Base-by-base conservation (phyloP, 2,888 invertebrate species). In the Ecliptopera silaceata region DNA sequence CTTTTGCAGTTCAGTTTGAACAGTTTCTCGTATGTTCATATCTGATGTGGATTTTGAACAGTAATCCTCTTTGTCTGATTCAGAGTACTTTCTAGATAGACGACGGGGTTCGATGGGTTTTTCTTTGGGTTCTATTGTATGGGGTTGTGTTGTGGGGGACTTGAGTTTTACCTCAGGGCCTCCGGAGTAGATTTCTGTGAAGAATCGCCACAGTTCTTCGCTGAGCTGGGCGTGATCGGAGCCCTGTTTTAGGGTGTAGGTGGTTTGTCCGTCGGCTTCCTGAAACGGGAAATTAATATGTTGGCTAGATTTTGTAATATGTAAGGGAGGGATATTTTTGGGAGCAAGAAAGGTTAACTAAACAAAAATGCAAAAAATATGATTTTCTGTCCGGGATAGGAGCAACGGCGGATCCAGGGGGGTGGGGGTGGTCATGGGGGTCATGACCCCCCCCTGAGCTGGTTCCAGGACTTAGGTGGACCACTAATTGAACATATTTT, bases 181-280 rank as follows among this genome's bases (percentile, higher is more conserved):
- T 0, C 98, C 98, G 8, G 97, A 96, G 79, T 98, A 98, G 49
- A 96, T 96, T 59, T 93, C 93, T 49, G 94, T 93, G 79, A 98
- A 95, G 87, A 97, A 98, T 65, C 94, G 93, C 98, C 98, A 98
- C 54, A 97, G 92, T 38, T 95, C 95, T 69, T 96, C 95, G 66
- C 96, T 96, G 41, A 98, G 92, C 75, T 97, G 96, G 0, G 95
- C 95, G 79, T 96, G 96, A 68, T 93, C 93, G 0, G 92, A 93
- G 29, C 92, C 93, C 8, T 86, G 86, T 55, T 91, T 91, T n/a
- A 92, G 69, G 1, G 74, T 69, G 74, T 82, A 81, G 0, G 77
- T 75, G 4, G 80, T 84, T 50, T 61, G 79, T 66, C 84, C 89
- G 68, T 90, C 86, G 51, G 79, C 80, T 72, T 77, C 93, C 88